Evolutionary conservation across 2,113 vertebrate species (phyloP).

Genomic region (Smithornis capensis): DNA sequence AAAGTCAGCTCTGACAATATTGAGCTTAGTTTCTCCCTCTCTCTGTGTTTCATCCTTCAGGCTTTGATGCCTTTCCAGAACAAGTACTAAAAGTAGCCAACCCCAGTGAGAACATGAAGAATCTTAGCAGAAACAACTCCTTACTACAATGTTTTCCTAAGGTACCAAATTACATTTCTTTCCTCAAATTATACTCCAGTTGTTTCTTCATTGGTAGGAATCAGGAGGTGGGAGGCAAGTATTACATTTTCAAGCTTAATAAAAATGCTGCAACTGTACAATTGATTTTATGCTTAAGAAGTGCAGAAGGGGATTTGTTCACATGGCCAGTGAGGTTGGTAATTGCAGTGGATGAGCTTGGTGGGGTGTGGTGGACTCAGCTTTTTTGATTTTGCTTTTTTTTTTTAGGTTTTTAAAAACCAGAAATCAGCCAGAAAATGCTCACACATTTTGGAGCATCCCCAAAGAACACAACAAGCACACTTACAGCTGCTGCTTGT

Average conservation of each 20-base stretch:
- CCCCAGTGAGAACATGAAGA: background rate
- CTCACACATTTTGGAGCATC: background rate
- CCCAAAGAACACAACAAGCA: background rate
- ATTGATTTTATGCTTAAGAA: background rate
- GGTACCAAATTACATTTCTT: background rate
- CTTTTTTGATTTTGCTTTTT: background rate
- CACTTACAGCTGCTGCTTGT: background rate
- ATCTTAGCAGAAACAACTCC: background rate
- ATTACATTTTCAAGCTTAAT: background rate
- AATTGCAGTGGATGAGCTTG: background rate
- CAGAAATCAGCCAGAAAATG: background rate
- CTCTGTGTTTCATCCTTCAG: background rate
- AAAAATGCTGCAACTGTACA: background rate
- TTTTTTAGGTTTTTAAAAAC: background rate
- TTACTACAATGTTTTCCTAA: background rate
- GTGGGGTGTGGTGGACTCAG: background rate
- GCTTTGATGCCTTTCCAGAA: background rate
- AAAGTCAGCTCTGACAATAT: background rate
- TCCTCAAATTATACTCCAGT: background rate
- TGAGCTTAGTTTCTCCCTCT: background rate
- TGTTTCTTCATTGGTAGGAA: background rate
- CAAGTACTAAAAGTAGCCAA: background rate
- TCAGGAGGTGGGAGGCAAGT: rapidly evolving
- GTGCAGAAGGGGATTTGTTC: background rate
- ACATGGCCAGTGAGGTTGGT: background rate